Conservation (phyloP, 2,113 vertebrate species). For the Varanus komodoensis region DNA sequence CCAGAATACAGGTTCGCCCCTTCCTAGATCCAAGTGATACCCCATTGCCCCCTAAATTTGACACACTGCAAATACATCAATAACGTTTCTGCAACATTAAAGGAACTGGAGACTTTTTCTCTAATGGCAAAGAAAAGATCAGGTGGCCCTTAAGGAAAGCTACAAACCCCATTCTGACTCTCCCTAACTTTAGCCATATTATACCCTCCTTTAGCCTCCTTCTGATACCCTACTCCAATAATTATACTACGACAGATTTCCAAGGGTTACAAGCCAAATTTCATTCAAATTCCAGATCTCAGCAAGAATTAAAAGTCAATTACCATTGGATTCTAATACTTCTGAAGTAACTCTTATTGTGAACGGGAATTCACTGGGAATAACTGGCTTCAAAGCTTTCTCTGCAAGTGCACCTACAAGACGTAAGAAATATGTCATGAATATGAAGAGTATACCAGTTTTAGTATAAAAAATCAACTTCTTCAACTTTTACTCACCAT, state of each 20-base stretch:
- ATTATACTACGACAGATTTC: background rate
- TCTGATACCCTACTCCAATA: no score
- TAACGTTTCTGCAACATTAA: background rate
- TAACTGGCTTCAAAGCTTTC: slow-evolving; percentile 89
- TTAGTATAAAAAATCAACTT: background rate
- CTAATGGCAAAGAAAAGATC: background rate
- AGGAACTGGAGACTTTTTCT: background rate
- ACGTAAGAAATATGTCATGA: slow-evolving; percentile 38
- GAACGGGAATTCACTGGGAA: slow-evolving; percentile 96
- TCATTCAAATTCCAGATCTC: background rate
- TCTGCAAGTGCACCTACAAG: slow-evolving; percentile 92
- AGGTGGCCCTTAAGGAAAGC: background rate
- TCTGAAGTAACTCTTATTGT: slow-evolving; percentile 95
- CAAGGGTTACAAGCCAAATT: background rate
- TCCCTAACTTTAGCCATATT: background rate
- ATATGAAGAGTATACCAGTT: slow-evolving; percentile 13
- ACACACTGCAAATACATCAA: background rate
- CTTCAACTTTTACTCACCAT: slow-evolving; percentile 81
- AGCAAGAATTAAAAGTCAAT: slow-evolving; percentile 12
- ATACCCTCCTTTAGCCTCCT: background rate
- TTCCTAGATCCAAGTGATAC: background rate
- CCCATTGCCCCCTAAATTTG: background rate
- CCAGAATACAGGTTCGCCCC: no score
- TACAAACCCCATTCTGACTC: no score
- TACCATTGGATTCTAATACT: slow-evolving; percentile 98